A percentile compares a stretch with the other conserved stretches of the same genome.
phyloP scores from a whole-genome alignment of 2,113 vertebrate genomes.

The Phaetusa simplex region DNA sequence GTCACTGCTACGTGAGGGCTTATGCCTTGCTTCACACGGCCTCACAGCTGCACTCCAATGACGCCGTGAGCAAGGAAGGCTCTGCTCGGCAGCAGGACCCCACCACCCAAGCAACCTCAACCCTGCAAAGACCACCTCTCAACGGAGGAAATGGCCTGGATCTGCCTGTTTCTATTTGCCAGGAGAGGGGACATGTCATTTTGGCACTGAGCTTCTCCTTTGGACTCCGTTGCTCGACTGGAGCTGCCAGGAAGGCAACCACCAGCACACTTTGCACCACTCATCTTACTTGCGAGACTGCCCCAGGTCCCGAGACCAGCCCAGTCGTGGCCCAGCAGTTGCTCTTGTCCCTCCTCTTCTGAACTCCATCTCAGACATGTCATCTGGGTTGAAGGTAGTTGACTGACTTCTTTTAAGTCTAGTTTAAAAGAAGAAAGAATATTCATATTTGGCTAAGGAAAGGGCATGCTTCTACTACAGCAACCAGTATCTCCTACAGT shows the following conservation, averaged over 20 bases:
- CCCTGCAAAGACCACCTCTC: background rate
- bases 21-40: fast-evolving
- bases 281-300: slow-evolving; percentile 82
- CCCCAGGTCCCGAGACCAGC: slow-evolving; percentile 95
- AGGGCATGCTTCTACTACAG: background rate
- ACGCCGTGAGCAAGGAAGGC: background rate
- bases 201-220: background rate
- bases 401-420: slow-evolving; percentile 96
- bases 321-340: slow-evolving; percentile 91
- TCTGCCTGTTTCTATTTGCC: background rate
- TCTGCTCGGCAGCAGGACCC: background rate
- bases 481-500: background rate
- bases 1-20: background rate
- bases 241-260: fast-evolving
- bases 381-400: slow-evolving; percentile 92
- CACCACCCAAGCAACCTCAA: background rate
- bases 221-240: fast-evolving
- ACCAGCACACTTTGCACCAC: fast-evolving
- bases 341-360: slow-evolving; percentile 93
- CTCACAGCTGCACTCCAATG: background rate
- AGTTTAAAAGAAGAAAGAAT: background rate
- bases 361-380: slow-evolving; percentile 89
- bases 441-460: background rate
- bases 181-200: background rate
- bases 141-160: background rate